Evolutionary conservation across 2,113 vertebrate genomes (phyloP), one percentile per base, ranked within the genome.

Genomic region (Calidris pugnax): DNA sequence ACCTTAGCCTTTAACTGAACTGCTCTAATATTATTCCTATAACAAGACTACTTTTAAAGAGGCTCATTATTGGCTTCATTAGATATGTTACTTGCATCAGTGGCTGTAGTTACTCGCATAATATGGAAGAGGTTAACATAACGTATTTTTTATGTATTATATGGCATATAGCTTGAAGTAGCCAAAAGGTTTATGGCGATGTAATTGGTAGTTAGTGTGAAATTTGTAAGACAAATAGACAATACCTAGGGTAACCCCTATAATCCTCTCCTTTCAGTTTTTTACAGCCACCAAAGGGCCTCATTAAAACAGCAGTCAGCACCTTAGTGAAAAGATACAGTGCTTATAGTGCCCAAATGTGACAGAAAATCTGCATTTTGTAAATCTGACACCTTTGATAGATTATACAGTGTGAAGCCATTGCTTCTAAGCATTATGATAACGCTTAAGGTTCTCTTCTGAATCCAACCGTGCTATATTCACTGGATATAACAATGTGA

Each of bases 141-240:
- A 98, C 97, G 35, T 98, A 98, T 98, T 98, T 98, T 98, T 99
- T 98, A 98, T 97, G 98, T 97, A 97, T 98, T 98, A 98, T 98
- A 97, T 98, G 97, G 97, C 98, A 98, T 98, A 97, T 97, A 98
- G 98, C 98, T 98, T 98, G 97, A 98, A 98, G 98, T 98, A 98
- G 98, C 98, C 98, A 98, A 98, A 98, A 99, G 98, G 98, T 99
- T 99, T 99, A 99, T 99, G 98, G 98, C 98, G 84, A 98, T 98
- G 98, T 99, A 99, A 99, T 99, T 99, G 99, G 98, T 99, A 99
- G 98, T 99, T 99, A 99, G 98, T 99, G 98, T 98, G 98, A 99
- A 98, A 98, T 99, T 99, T 99, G 99, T 99, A 99, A 99, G 99
- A 99, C 98, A 99, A 99, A 99, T 99, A 99, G 98, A 99, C 98